A percentile compares a stretch with the other conserved stretches of the same genome.
Evolutionary conservation across 2,888 invertebrate species (phyloP).

Genomic region (Trisateles emortualis): DNA sequence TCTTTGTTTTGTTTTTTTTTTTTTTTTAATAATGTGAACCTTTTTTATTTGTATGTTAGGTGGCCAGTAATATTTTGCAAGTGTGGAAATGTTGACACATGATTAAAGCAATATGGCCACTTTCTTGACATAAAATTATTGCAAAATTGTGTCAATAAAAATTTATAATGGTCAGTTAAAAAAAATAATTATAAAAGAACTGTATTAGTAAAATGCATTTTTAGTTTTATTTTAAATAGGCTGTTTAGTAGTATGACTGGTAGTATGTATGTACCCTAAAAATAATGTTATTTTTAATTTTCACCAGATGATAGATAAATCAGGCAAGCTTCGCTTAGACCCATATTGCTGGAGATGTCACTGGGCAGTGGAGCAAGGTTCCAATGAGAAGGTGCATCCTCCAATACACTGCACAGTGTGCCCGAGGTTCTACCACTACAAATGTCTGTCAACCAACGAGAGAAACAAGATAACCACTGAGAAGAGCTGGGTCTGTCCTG

Average conservation of each 20-base stretch:
- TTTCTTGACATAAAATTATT: slow-evolving; percentile 24
- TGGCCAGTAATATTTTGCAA: slow-evolving; percentile 21
- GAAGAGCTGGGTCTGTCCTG: slow-evolving; percentile 93
- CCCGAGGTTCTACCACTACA: slow-evolving; percentile 93
- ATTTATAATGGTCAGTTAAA: slow-evolving; percentile 25
- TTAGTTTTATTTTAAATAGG: too few species aligned
- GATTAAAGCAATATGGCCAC: slow-evolving; percentile 52
- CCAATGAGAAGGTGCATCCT: slow-evolving; percentile 68
- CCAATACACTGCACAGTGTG: slow-evolving; percentile 92
- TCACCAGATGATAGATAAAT: slow-evolving; percentile 53
- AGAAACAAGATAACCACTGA: slow-evolving; percentile 74
- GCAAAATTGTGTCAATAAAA: slow-evolving; percentile 16
- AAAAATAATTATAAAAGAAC: neutral
- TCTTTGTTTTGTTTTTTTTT: neutral
- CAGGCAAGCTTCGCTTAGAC: slow-evolving; percentile 85
- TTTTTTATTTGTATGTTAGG: slow-evolving; percentile 16
- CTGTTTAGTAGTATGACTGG: too few species aligned
- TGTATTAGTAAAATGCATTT: too few species aligned
- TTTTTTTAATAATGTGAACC: slow-evolving; percentile 9
- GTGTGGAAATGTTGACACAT: slow-evolving; percentile 30
- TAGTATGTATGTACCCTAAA: too few species aligned
- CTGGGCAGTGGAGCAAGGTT: slow-evolving; percentile 87
- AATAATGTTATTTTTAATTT: slow-evolving; percentile 17
- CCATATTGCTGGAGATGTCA: slow-evolving; percentile 97
- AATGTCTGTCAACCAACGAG: slow-evolving; percentile 88